Base-by-base conservation (phyloP, 2,113 vertebrate species). In the Phaethornis superciliosus region DNA sequence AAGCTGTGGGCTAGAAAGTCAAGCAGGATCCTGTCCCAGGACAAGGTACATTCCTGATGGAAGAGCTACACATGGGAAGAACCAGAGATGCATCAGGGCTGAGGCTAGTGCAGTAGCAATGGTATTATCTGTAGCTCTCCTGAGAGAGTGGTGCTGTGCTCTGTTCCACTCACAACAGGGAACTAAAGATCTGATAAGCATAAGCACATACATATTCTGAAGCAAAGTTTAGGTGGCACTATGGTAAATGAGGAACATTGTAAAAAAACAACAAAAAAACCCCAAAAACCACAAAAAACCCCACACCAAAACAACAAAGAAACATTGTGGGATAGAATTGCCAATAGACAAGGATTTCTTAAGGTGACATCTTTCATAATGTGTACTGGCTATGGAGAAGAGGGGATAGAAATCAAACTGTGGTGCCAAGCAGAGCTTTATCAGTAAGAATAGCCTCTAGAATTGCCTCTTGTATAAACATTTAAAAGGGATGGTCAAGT, bases 41-140 rank as follows among this genome's bases (percentile, higher is more conserved):
- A 58, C 49, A 80, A 69, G 35, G 35, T 67, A 46, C 5, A 1
- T 4, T 68, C 23, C 33, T 62, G 30, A n/a, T 70, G 32, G 33
- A 40, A 64, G n/a, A 75, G 7, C 10, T 70, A 22, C 40, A 21
- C n/a, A 46, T 35, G 15, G 49, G n/a, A 74, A 79, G 67, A 63
- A 23, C 42, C 11, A 40, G 77, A 47, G 42, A 5, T 32, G 5
- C 0, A 0, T 79, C 37, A 51, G 13, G 20, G 17, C 16, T 51
- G 26, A 64, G 15, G 12, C 27, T 75, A 21, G 13, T 18, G 30
- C 65, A 44, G 13, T 17, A 84, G 28, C 42, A 84, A 8, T 5
- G 8, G 7, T 67, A 26, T 68, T 44, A 33, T 18, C 60, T 49
- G 40, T 56, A 80, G 19, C 21, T 35, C 24, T 81, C 33, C 58